Evolutionary conservation across 53 echinoderm and acorn worm genomes (phyloP), one percentile per base, ranked within the genome.

Genomic region (Astropecten irregularis): DNA sequence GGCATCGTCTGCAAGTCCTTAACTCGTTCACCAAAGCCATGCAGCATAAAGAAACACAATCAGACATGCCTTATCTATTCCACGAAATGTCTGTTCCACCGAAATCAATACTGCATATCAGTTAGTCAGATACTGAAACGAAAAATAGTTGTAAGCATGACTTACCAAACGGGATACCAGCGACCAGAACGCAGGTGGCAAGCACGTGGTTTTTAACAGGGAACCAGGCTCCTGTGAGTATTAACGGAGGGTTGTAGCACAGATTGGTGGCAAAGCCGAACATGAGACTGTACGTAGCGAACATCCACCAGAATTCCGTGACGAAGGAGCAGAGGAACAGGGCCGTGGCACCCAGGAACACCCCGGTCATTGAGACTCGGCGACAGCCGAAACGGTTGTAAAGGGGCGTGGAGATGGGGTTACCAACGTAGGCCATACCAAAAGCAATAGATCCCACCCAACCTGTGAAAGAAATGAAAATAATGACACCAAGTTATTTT

Each of bases 161-260:
- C 96, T 84, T 93, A 96, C 96, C 96, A 28, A 93, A 96, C 0
- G 96, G 96, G 50, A 93, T 96, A 20, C 96, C 96, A 47, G 96
- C 96, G 23, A 94, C 93, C 30, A 91, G 55, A n/a, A 87, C 77
- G 55, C 93, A 91, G 1, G 96, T 96, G 1, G 96, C 91, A 0
- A 96, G 66, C 40, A 96, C 96, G 82, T 96, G 96, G 23, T 93
- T 77, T 35, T 89, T 87, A 23, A 60, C 85, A 9, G 93, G 91
- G 55, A 96, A 96, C 96, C 96, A 96, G 54, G 91, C 91, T 33
- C 96, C 96, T 0, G 92, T 88, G 52, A 93, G 77, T 16, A 96
- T 67, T 29, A 96, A 82, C 1, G 96, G 96, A 42, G 93, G 89
- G 73, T 96, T 96, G 32, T 93, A 96, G 42, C 91, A 91, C 19